phyloP scores from a whole-genome alignment of 2,797 vertebrate genomes.

The Poecilia wingei region DNA sequence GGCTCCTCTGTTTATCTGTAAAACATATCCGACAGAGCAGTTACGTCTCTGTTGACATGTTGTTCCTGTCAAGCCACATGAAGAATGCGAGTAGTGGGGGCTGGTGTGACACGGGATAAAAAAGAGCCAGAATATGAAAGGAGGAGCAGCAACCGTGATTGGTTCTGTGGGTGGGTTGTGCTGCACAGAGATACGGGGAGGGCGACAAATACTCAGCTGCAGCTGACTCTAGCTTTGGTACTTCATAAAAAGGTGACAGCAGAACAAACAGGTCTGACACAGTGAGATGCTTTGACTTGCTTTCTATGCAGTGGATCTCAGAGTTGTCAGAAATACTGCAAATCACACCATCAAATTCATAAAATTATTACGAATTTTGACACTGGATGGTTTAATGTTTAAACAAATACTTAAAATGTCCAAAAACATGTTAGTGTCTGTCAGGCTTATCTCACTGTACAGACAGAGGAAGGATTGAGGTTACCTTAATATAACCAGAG shows the following conservation, averaged over 20 bases:
- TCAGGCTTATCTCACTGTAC: neutral
- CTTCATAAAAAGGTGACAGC: conserved; percentile 32
- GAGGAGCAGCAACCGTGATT: conserved; percentile 49
- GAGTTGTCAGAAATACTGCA: neutral
- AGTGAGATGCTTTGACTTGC: conserved; percentile 12
- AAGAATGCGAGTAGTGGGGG: conserved; percentile 41
- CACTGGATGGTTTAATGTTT: neutral
- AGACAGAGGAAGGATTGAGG: neutral
- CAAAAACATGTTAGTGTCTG: neutral
- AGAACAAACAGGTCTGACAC: conserved; percentile 34
- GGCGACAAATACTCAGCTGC: conserved; percentile 50
- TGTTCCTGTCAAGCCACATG: conserved; percentile 37
- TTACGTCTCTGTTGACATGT: conserved; percentile 23
- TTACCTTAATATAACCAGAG: neutral
- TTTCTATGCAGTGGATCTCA: conserved; percentile 16
- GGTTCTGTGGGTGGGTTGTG: conserved; percentile 62
- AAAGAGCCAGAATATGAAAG: conserved; percentile 48
- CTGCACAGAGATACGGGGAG: conserved; percentile 41
- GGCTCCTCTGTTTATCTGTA: conserved; percentile 11
- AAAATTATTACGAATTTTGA: neutral
- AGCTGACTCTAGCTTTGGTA: conserved; percentile 38
- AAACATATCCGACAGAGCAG: conserved; percentile 8
- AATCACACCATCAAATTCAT: conserved; percentile 8
- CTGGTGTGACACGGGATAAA: conserved; percentile 61
- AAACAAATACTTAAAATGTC: neutral